Evolutionary conservation across 1,140 invertebrate species (phyloP).

Genomic region (Anadara kagoshimensis): DNA sequence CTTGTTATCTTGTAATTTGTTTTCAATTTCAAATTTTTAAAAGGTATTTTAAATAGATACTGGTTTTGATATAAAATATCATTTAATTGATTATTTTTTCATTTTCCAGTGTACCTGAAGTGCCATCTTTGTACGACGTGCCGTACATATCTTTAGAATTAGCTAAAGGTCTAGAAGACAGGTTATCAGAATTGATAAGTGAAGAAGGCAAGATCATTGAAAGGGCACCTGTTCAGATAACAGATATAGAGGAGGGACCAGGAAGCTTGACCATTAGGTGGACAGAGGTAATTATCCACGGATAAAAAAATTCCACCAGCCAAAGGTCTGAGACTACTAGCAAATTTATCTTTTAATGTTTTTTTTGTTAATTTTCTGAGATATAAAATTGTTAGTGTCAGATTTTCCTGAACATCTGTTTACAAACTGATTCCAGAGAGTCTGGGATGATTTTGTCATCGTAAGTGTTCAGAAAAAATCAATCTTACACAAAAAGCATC

Average conservation of each 20-base stretch:
- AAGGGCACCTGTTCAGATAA: constrained; percentile 63
- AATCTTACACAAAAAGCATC: too few relatives aligned
- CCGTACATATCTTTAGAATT: constrained; percentile 59
- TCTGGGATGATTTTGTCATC: too few relatives aligned
- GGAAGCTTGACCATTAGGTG: constrained; percentile 63
- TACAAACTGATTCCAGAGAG: too few relatives aligned
- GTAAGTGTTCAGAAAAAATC: too few relatives aligned
- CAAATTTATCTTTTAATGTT: too few relatives aligned
- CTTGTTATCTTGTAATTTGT: too few relatives aligned
- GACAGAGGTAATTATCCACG: constrained; percentile 56
- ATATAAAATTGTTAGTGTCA: too few relatives aligned
- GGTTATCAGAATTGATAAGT: constrained; percentile 47
- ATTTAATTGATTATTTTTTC: not conserved
- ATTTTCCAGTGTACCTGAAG: constrained; percentile 64
- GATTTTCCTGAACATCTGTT: too few relatives aligned
- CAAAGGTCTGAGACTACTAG: too few relatives aligned
- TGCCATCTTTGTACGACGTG: constrained; percentile 63
- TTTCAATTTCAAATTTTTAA: too few relatives aligned
- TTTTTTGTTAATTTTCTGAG: too few relatives aligned
- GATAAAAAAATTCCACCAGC: not conserved
- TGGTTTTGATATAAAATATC: not conserved
- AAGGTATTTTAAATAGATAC: not conserved
- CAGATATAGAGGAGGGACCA: constrained; percentile 59
- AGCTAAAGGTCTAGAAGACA: constrained; percentile 33
- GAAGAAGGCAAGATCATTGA: constrained; percentile 57